Conservation (phyloP, 2,888 invertebrate genomes). For the Philonicus albiceps region DNA sequence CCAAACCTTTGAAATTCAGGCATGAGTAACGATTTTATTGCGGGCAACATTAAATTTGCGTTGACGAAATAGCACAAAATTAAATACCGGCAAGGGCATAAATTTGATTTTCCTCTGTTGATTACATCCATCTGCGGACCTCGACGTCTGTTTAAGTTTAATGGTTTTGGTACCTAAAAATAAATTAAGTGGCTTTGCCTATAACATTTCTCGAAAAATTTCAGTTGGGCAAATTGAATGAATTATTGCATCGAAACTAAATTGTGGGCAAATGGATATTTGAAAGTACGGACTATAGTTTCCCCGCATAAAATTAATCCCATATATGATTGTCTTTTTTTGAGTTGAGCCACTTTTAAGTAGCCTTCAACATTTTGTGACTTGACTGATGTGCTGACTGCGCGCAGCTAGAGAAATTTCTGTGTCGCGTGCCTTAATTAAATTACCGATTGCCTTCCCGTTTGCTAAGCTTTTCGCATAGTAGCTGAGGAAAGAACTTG, state of each 20-base stretch:
- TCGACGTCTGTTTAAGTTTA: not conserved
- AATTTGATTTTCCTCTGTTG: not conserved
- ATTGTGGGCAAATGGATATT: not conserved
- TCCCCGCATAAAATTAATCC: not conserved
- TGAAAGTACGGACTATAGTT: not conserved
- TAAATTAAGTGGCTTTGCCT: not conserved
- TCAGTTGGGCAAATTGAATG: not conserved
- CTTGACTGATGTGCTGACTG: too few species aligned
- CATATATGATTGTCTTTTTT: too few species aligned
- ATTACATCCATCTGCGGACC: not conserved
- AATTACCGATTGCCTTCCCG: too few species aligned
- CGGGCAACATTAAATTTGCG: constrained; percentile 7
- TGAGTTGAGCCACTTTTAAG: not conserved
- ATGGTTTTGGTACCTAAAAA: not conserved
- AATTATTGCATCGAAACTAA: not conserved
- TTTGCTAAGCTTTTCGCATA: too few species aligned
- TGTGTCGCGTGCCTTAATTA: too few species aligned
- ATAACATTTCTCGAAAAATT: not conserved
- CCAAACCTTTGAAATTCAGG: not conserved
- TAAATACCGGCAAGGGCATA: not conserved
- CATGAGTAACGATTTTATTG: constrained; percentile 25
- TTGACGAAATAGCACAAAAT: constrained; percentile 5
- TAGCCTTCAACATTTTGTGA: not conserved
- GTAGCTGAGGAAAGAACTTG: too few species aligned
- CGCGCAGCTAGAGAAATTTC: too few species aligned